Evolutionary conservation across 1,140 invertebrate genomes (phyloP).

Genomic region (Samia ricini): DNA sequence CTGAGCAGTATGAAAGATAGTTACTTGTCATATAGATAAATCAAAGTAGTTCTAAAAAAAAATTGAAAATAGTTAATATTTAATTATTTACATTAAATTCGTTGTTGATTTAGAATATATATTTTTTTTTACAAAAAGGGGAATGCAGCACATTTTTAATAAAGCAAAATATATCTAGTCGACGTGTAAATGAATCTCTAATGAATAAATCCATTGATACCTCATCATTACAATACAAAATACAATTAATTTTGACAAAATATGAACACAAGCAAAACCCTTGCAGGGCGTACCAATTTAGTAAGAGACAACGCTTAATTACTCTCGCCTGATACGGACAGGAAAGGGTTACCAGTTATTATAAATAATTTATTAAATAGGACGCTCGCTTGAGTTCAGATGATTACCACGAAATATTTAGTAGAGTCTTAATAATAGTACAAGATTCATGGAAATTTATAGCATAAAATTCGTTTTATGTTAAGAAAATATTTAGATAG

Average conservation of each 20-base stretch:
- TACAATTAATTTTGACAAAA: conserved; percentile 5
- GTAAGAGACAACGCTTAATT: conserved; percentile 29
- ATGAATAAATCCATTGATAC: too few species aligned
- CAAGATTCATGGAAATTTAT: neutral
- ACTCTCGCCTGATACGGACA: conserved; percentile 24
- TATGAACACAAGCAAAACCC: conserved; percentile 18
- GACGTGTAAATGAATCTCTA: too few species aligned
- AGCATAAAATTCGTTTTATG: neutral
- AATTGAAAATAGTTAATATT: too few species aligned
- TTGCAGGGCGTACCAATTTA: conserved; percentile 20
- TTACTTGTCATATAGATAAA: too few species aligned
- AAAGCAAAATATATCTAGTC: too few species aligned
- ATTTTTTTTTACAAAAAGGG: too few species aligned
- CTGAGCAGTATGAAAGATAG: too few species aligned
- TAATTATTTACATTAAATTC: too few species aligned
- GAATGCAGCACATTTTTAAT: too few species aligned
- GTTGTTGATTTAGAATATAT: too few species aligned
- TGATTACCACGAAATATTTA: conserved; percentile 17
- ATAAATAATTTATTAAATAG: conserved; percentile 32
- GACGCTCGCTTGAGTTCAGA: conserved; percentile 9
- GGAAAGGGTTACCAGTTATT: conserved; percentile 32
- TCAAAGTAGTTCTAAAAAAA: too few species aligned
- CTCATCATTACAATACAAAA: neutral
- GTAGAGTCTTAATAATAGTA: neutral
- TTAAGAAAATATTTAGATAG: too few species aligned